Base-by-base conservation (phyloP, 2,888 invertebrate genomes). In the Tachystola acroxantha region DNA sequence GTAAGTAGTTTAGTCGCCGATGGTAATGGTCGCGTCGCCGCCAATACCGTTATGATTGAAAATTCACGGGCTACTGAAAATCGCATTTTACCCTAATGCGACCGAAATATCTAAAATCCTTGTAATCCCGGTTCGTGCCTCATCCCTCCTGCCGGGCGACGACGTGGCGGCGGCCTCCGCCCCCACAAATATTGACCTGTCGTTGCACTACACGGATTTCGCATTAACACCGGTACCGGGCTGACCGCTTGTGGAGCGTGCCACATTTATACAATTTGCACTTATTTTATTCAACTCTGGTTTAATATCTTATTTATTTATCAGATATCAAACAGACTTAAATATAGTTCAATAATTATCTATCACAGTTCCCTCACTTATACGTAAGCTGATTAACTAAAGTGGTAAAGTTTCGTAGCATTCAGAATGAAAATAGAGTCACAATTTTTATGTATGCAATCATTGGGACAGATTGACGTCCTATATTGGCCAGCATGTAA, bases 211-310 rank as follows among this genome's bases (percentile, higher is more conserved):
- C 78, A 79, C 56, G 75, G 63, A 56, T 74, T 74, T 75, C 61
- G 71, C 79, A 79, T 80, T 80, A 77, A 64, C 70, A 63, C 65
- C 61, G n/a, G n/a, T 58, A 68, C 66, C 46, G 55, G 55, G 48
- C 51, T 54, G 58, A 50, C 57, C 51, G 50, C 56, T 57, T 37
- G n/a, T n/a, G n/a, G n/a, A n/a, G n/a, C n/a, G n/a, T n/a, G 45
- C 46, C 42, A 50, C 57, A 64, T 64, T 61, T 65, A 68, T 70
- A 6, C 65, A 60, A 62, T 63, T 61, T 70, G 57, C 51, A 48
- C 46, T 41, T 53, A 50, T 45, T 54, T 54, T 49, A 52, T 55
- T 48, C 51, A 45, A 45, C 42, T 46, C 39, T 11, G 41, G 46
- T 46, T 38, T 42, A 47, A 49, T n/a, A n/a, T n/a, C n/a, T n/a